Percentiles rank a stretch among this genome's conserved stretches.
Evolutionary conservation across 2,113 vertebrate species (phyloP).

Genomic region (Syngnathus floridae): DNA sequence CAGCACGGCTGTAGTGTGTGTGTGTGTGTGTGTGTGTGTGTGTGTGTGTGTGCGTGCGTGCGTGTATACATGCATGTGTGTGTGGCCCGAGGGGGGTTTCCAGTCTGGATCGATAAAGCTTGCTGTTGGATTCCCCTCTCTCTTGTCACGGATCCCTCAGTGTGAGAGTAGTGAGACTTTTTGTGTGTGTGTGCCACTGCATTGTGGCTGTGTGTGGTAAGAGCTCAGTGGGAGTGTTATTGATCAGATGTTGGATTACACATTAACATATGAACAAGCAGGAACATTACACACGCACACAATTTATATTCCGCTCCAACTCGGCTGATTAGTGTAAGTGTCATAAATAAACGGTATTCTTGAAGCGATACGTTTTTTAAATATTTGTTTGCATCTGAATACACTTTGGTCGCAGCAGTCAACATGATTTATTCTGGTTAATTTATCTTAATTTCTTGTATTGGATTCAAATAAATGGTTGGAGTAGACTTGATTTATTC

Average conservation of each 20-base stretch:
- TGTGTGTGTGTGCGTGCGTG: not conserved
- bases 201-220: slow-evolving; percentile 38
- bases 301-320: not conserved
- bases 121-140: slow-evolving; percentile 70
- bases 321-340: slow-evolving; percentile 9
- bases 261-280: slow-evolving; percentile 46
- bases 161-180: slow-evolving; percentile 55
- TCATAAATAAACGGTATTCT: not conserved
- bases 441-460: slow-evolving; percentile 46
- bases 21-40: too few relatives aligned
- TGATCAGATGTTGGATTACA: slow-evolving; percentile 51
- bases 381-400: too few relatives aligned
- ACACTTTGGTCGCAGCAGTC: too few relatives aligned
- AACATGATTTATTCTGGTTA: too few relatives aligned
- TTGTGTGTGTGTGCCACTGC: slow-evolving; percentile 28
- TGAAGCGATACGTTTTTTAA: too few relatives aligned
- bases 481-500: too few relatives aligned
- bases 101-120: slow-evolving; percentile 72
- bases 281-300: slow-evolving; percentile 5
- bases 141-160: slow-evolving; percentile 65
- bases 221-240: slow-evolving; percentile 50
- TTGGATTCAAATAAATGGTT: too few relatives aligned
- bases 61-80: slow-evolving; percentile 25
- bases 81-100: slow-evolving; percentile 68
- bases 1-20: slow-evolving; percentile 45